Conservation (phyloP, 2,888 invertebrate genomes). For the Glyphotaelius pellucidus region DNA sequence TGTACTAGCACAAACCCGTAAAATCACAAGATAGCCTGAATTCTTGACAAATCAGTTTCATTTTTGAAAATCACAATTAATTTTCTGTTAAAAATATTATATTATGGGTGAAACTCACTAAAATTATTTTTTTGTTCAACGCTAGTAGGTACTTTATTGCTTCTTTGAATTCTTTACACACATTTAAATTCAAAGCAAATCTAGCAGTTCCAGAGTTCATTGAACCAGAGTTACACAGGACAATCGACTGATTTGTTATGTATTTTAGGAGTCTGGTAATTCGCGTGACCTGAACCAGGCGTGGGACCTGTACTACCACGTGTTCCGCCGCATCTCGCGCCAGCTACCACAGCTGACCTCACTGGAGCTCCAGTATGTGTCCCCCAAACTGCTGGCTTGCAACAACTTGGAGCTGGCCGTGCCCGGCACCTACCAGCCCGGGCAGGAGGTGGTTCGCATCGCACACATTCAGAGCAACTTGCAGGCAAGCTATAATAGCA, state of each 20-base stretch:
- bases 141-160: too few species aligned
- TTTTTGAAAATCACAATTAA: too few species aligned
- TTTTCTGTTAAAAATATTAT: too few species aligned
- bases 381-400: slow-evolving; percentile 92
- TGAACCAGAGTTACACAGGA: too few species aligned
- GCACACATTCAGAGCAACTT: slow-evolving; percentile 93
- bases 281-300: slow-evolving; percentile 95
- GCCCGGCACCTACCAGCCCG: slow-evolving; percentile 98
- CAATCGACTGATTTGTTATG: background rate
- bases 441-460: slow-evolving; percentile 92
- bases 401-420: slow-evolving; percentile 97
- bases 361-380: slow-evolving; percentile 95
- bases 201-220: too few species aligned
- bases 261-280: slow-evolving; percentile 50
- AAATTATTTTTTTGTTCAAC: too few species aligned
- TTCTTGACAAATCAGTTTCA: too few species aligned
- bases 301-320: slow-evolving; percentile 99
- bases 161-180: too few species aligned
- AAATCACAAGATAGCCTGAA: too few species aligned
- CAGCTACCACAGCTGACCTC: slow-evolving; percentile 95
- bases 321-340: slow-evolving; percentile 96
- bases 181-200: too few species aligned
- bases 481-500: slow-evolving; percentile 77
- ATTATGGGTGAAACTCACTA: too few species aligned
- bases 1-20: too few species aligned